Percentiles rank a stretch among this genome's conserved stretches.
Evolutionary conservation across 2,797 vertebrate species (phyloP).

Genomic region (Melopsittacus undulatus): DNA sequence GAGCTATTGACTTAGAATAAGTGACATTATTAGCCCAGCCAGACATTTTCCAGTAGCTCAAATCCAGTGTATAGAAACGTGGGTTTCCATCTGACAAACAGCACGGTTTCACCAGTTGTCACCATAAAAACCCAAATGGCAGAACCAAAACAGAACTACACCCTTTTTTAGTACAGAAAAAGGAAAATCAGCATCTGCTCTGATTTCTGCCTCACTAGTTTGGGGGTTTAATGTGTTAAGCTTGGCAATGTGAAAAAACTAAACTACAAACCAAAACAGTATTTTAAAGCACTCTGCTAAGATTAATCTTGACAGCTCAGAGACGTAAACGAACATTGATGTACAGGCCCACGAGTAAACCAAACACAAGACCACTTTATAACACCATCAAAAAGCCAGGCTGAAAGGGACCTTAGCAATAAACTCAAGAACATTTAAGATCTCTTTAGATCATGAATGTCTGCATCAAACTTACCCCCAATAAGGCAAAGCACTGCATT

Average conservation of each 20-base stretch:
- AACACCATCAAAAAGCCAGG: neutral
- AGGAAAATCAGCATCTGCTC: neutral
- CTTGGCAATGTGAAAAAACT: neutral
- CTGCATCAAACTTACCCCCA: neutral
- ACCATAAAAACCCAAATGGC: neutral
- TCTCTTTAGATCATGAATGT: neutral
- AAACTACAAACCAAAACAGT: neutral
- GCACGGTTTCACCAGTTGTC: neutral
- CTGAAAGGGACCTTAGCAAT: neutral
- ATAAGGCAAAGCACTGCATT: neutral
- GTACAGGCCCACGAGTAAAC: neutral
- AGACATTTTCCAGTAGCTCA: neutral
- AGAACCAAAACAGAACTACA: neutral
- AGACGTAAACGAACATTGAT: neutral
- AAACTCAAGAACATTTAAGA: neutral
- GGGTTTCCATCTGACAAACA: neutral
- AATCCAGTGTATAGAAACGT: neutral
- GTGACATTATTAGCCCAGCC: neutral
- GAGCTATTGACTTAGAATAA: neutral
- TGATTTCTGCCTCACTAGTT: neutral
- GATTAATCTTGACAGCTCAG: neutral
- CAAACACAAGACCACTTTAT: neutral
- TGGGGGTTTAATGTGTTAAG: neutral
- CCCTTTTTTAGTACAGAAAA: neutral
- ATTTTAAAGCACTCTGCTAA: neutral